Evolutionary conservation across 1,140 invertebrate genomes (phyloP), one percentile per base, ranked within the genome.

Genomic region (Pseudomyrmex sp.): DNA sequence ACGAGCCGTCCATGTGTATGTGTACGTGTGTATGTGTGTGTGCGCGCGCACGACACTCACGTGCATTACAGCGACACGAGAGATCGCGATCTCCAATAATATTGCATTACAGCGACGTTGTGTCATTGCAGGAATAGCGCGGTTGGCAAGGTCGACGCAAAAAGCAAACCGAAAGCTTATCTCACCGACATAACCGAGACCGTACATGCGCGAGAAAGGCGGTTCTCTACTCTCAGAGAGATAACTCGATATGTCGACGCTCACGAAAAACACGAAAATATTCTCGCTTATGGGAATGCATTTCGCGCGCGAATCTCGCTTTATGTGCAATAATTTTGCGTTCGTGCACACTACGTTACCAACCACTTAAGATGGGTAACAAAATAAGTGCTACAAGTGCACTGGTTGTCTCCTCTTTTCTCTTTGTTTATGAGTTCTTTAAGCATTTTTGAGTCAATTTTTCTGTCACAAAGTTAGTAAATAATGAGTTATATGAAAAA

Each of bases 41-140:
- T 50, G 5, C 35, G 35, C 35, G 35, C 4, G 4, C 35, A 35
- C 35, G 35, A 5, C 35, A 5, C 5, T 35, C 4, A 35, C 35
- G 35, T 35, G 35, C 5, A 35, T 5, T 35, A 35, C 18, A 58
- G 26, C 5, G 74, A 70, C 58, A 80, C n/a, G 76, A 59, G 20
- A 59, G 54, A 80, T 70, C 54, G 44, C 54, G 0, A 88, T 89
- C 87, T 87, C 85, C 87, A 84, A 88, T 84, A 88, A 87, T 88
- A 90, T 90, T 89, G 86, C 84, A 82, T 87, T 87, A 85, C 46
- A 59, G 9, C 35, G 35, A 4, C 62, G 62, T 54, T 56, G 44
- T 58, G 54, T 70, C 52, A 12, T 54, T 54, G 44, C 46, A 69
- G 66, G 10, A 20, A 13, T 35, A 15, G 48, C 52, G 26, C 66